These are phyloP conservation scores for Anguilla japonica DNA, from an alignment of 2,113 vertebrate genomes.

Conservation along the genomic window DNA sequence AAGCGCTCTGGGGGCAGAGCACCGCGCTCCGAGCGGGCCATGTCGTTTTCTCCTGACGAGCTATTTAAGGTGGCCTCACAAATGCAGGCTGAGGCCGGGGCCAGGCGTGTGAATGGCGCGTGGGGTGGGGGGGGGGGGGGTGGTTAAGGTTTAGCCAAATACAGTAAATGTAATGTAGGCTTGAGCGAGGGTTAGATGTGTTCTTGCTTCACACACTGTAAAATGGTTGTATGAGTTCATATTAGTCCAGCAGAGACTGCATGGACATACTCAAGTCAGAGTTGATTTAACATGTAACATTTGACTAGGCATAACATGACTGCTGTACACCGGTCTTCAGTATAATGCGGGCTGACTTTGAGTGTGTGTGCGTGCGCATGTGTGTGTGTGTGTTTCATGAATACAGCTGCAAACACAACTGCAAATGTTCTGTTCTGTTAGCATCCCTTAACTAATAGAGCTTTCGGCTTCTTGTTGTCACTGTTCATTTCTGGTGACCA, in stretches of 20 bases:
- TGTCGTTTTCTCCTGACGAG: neutral
- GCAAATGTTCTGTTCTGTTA: neutral
- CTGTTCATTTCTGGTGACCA: neutral
- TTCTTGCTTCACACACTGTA: no score
- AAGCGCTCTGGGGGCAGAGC: neutral
- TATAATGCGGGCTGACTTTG: neutral
- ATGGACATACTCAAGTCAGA: no score
- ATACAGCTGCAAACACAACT: neutral
- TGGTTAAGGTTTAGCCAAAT: no score
- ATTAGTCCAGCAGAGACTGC: no score
- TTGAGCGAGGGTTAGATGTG: no score
- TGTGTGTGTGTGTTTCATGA: neutral
- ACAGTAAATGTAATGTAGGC: no score
- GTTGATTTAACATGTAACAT: no score
- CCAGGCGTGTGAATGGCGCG: neutral
- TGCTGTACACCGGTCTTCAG: no score
- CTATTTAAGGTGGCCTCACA: neutral
- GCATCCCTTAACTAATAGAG: neutral
- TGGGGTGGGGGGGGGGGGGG: no score
- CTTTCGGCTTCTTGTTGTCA: neutral
- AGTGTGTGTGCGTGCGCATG: neutral
- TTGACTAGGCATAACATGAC: no score
- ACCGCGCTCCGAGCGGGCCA: no score
- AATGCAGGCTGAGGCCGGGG: neutral
- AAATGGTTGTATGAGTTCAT: no score